Conservation (phyloP, 2,888 invertebrate species). For the Acleris laterana region DNA sequence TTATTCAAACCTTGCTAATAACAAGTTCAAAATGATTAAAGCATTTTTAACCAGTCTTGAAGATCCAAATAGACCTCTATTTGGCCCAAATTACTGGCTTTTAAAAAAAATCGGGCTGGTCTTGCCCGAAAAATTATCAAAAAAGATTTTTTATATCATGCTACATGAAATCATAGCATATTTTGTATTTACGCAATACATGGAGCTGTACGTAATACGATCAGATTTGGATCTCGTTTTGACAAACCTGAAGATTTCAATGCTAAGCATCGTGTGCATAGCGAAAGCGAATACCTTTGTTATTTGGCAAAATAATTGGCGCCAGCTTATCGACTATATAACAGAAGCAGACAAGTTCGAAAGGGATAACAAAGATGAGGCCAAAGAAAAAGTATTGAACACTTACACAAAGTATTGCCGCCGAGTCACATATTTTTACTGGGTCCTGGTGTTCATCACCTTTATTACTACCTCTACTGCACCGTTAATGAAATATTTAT, state of each 20-base stretch:
- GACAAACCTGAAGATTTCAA: constrained; percentile 71
- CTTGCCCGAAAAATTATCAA: constrained; percentile 54
- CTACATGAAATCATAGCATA: constrained; percentile 57
- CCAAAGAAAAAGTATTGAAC: constrained; percentile 54
- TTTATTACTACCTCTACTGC: constrained; percentile 54
- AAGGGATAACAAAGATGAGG: constrained; percentile 51
- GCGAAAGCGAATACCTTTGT: constrained; percentile 64
- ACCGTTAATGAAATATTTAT: constrained; percentile 59
- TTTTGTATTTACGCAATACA: constrained; percentile 67
- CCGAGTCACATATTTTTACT: constrained; percentile 64
- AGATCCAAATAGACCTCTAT: constrained; percentile 56
- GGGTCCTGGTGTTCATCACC: constrained; percentile 66
- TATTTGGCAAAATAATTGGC: constrained; percentile 66
- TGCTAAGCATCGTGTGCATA: constrained; percentile 68
- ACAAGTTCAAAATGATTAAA: constrained; percentile 49
- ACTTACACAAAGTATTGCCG: constrained; percentile 67
- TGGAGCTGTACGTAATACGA: constrained; percentile 65
- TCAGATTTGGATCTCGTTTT: constrained; percentile 64
- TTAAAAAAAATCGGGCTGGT: constrained; percentile 58
- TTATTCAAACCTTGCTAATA: constrained; percentile 24
- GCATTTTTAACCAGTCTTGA: constrained; percentile 54
- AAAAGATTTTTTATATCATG: constrained; percentile 50
- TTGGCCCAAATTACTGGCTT: constrained; percentile 71
- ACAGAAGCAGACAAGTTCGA: constrained; percentile 67
- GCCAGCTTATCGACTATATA: constrained; percentile 61